These are phyloP conservation scores for Drosophila anceps DNA, from an alignment of 2,888 invertebrate genomes.

Conservation along the genomic window DNA sequence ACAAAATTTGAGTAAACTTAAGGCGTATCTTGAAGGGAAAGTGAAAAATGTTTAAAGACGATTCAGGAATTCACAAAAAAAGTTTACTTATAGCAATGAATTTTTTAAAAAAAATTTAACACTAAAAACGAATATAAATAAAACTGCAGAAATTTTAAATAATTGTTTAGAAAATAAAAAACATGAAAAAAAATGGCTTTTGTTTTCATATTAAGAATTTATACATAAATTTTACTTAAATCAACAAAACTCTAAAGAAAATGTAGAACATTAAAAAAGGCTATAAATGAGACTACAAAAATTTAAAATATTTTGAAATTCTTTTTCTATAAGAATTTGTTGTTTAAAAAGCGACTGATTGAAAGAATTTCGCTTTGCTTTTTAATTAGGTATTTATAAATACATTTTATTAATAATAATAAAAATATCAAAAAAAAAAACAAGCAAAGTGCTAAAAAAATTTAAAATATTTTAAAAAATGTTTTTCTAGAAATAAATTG, in stretches of 20 bases:
- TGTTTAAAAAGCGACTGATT: too few species aligned
- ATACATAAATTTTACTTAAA: neutral
- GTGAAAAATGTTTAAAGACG: neutral
- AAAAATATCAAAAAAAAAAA: too few species aligned
- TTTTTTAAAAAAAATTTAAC: neutral
- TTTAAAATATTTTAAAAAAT: too few species aligned
- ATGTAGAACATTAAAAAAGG: neutral
- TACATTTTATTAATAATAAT: too few species aligned
- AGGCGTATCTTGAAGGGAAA: neutral
- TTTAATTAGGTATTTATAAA: too few species aligned
- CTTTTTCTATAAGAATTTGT: too few species aligned
- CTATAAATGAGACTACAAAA: neutral
- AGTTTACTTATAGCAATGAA: neutral
- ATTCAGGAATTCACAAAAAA: neutral
- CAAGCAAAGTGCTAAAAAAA: too few species aligned
- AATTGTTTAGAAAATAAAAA: neutral
- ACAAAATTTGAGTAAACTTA: neutral
- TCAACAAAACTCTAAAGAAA: neutral
- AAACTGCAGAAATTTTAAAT: neutral
- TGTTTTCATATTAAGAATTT: neutral
- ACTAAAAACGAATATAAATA: neutral
- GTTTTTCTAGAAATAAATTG: too few species aligned
- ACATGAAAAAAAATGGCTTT: neutral
- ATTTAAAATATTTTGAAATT: neutral
- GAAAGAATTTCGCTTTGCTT: too few species aligned